Evolutionary conservation across 2,113 vertebrate species (phyloP).

Genomic region (Clinocottus analis): DNA sequence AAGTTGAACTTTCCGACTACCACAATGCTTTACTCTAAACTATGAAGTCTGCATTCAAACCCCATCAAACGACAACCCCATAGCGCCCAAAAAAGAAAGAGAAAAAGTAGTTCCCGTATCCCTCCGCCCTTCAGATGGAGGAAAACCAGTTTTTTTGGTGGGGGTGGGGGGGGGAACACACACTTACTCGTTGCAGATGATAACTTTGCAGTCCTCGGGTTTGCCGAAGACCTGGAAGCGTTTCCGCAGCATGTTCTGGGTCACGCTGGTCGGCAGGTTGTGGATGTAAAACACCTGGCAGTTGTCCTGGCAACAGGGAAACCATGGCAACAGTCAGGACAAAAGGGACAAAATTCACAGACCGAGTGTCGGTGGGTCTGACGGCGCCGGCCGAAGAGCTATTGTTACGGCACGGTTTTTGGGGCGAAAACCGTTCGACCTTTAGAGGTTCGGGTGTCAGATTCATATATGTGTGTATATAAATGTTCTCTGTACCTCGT

Average conservation of each 20-base stretch:
- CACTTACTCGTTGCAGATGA: slow-evolving; percentile 88
- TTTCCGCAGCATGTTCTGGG: slow-evolving; percentile 92
- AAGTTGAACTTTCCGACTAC: no score
- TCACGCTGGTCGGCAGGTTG: slow-evolving; percentile 93
- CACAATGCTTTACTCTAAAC: neutral
- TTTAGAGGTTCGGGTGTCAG: neutral
- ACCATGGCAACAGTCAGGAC: slow-evolving; percentile 77
- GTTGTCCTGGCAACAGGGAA: slow-evolving; percentile 88
- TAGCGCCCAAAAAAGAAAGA: neutral
- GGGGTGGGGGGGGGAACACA: no score
- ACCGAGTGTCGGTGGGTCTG: slow-evolving; percentile 7
- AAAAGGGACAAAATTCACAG: slow-evolving; percentile 46
- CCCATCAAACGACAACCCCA: neutral
- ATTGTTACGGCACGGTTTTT: neutral
- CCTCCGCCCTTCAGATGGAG: neutral
- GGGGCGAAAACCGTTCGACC: neutral
- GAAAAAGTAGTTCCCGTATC: neutral
- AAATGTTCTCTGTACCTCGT: slow-evolving; percentile 66
- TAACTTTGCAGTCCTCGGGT: slow-evolving; percentile 93
- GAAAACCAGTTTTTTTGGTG: no score
- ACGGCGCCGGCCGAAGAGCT: neutral
- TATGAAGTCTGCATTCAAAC: neutral
- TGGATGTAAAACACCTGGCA: slow-evolving; percentile 94
- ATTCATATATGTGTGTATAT: no score
- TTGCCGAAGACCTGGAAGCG: slow-evolving; percentile 95